These are phyloP conservation scores for Listronotus oregonensis DNA, from an alignment of 1,140 invertebrate species.

Conservation along the genomic window DNA sequence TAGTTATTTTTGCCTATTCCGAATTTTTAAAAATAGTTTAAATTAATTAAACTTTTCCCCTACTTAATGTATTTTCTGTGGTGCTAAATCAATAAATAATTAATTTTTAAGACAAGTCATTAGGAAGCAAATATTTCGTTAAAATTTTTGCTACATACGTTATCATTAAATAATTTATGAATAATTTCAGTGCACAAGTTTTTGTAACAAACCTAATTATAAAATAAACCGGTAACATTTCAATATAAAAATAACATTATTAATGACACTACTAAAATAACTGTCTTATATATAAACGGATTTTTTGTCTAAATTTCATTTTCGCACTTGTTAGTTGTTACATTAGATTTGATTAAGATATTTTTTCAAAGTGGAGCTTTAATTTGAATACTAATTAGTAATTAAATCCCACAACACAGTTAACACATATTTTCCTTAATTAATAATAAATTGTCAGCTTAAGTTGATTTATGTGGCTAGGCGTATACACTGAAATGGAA, in stretches of 20 bases:
- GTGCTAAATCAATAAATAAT: too few relatives aligned
- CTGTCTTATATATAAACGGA: neutral
- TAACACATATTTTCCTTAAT: conserved; percentile 11
- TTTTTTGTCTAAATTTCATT: conserved; percentile 5
- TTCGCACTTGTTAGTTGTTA: neutral
- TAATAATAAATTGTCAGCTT: conserved; percentile 20
- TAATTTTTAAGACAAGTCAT: too few relatives aligned
- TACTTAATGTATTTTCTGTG: too few relatives aligned
- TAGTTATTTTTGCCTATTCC: too few relatives aligned
- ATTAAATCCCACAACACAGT: neutral
- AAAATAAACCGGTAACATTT: too few relatives aligned
- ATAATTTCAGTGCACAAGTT: too few relatives aligned
- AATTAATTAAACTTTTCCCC: too few relatives aligned
- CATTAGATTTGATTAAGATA: conserved; percentile 3
- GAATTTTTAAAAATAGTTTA: too few relatives aligned
- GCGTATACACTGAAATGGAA: conserved; percentile 12
- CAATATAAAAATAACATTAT: neutral
- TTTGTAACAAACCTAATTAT: too few relatives aligned
- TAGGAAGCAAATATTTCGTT: too few relatives aligned
- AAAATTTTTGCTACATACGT: too few relatives aligned
- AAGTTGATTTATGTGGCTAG: conserved; percentile 13
- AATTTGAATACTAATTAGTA: conserved; percentile 12
- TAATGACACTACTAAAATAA: conserved; percentile 4
- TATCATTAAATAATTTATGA: too few relatives aligned
- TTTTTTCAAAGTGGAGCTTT: conserved; percentile 1